These are phyloP conservation scores for Pomacea canaliculata DNA, from an alignment of 2,888 invertebrate genomes.

Conservation along the genomic window DNA sequence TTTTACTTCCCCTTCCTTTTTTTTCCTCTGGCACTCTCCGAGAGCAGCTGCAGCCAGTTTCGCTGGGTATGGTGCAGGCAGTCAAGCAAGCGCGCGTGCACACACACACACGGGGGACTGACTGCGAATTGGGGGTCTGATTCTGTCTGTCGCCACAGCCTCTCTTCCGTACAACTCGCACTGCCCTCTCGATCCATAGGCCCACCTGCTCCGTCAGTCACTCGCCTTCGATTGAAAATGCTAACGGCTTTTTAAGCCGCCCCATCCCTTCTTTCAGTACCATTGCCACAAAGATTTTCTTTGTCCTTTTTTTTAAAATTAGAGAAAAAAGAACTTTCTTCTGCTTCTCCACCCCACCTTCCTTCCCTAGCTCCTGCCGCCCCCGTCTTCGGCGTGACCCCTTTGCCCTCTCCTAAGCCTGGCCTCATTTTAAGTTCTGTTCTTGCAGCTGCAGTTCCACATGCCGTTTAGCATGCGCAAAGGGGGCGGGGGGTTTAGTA, in stretches of 20 bases:
- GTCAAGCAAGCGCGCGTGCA: too few relatives aligned
- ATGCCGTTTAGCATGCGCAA: not conserved
- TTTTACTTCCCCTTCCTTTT: slow-evolving; percentile 16
- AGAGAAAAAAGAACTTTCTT: too few relatives aligned
- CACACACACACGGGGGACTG: not conserved
- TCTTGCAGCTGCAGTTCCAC: not conserved
- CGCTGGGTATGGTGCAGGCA: too few relatives aligned
- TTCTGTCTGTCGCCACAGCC: not conserved
- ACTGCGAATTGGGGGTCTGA: not conserved
- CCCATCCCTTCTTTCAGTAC: not conserved
- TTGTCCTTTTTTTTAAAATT: not conserved
- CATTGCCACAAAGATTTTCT: not conserved
- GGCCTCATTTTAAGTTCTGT: not conserved
- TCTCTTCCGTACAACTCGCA: not conserved
- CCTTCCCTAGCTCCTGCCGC: not conserved
- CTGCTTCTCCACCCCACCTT: not conserved
- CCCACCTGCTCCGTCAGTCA: not conserved
- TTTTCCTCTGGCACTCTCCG: not conserved
- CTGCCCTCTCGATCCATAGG: not conserved
- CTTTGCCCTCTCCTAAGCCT: not conserved
- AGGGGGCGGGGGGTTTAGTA: too few relatives aligned
- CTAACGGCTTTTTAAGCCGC: not conserved
- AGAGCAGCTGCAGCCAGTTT: too few relatives aligned
- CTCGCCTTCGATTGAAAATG: not conserved
- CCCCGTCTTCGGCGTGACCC: not conserved